Percentiles rank a stretch among this genome's conserved stretches.
phyloP scores from a whole-genome alignment of 2,113 vertebrate genomes.

The Loxodonta africana region DNA sequence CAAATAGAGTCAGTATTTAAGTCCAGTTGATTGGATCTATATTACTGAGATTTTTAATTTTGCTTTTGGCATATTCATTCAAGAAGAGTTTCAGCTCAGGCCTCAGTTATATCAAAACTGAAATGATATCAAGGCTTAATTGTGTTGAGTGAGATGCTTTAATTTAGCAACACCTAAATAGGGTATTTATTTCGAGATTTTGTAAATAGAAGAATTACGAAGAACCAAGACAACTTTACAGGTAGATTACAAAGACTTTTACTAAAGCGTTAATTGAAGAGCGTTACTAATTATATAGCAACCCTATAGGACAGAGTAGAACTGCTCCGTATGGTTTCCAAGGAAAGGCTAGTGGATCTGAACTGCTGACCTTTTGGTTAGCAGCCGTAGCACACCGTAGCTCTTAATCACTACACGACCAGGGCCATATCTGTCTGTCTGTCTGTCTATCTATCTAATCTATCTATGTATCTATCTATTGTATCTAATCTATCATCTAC shows the following conservation, averaged over 20 bases:
- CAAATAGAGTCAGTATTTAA: neutral
- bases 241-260: neutral
- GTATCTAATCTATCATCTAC: too few relatives aligned
- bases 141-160: neutral
- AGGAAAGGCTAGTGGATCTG: too few relatives aligned
- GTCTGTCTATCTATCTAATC: too few relatives aligned
- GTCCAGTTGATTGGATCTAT: neutral
- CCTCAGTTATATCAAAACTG: neutral
- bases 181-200: constrained; percentile 4
- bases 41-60: neutral
- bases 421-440: too few relatives aligned
- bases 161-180: neutral
- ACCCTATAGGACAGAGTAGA: too few relatives aligned
- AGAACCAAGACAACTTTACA: neutral
- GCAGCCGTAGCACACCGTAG: too few relatives aligned
- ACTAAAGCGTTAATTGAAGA: neutral
- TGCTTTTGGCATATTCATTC: neutral
- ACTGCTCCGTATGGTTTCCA: too few relatives aligned
- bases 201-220: neutral
- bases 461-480: too few relatives aligned
- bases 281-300: neutral
- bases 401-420: too few relatives aligned
- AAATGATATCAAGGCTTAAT: neutral
- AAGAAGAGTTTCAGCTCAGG: neutral
- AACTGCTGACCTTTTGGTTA: too few relatives aligned